Conservation (phyloP, 2,113 vertebrate species). For the Phycodurus eques region DNA sequence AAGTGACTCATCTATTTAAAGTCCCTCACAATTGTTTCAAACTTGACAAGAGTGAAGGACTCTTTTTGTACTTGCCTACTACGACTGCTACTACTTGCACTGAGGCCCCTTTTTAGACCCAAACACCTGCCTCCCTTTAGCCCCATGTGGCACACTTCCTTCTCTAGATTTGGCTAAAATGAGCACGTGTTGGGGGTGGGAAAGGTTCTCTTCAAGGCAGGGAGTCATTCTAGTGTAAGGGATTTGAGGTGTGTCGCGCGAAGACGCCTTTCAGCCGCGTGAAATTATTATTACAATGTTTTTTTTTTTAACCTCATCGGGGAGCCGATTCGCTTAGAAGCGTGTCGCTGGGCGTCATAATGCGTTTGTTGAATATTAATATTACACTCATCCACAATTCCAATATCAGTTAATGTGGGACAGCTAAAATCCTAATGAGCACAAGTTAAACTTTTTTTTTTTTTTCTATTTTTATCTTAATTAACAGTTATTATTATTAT, state of each 20-base stretch:
- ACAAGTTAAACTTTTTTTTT: not conserved
- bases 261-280: not conserved
- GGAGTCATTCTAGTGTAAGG: not conserved
- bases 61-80: not conserved
- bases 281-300: not conserved
- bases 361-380: not conserved
- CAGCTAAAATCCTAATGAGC: not conserved
- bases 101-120: not conserved
- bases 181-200: not conserved
- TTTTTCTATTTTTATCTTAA: no score
- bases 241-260: not conserved
- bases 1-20: not conserved
- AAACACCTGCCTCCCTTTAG: not conserved
- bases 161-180: not conserved
- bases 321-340: not conserved
- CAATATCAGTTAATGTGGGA: not conserved
- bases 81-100: not conserved
- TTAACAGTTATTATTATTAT: no score
- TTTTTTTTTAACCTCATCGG: not conserved
- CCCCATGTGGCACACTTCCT: no score
- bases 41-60: not conserved
- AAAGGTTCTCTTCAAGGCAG: not conserved
- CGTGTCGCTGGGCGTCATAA: not conserved
- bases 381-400: not conserved
- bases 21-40: not conserved